Evolutionary conservation across 92 coral and sea anemone species (phyloP), one percentile per base, ranked within the genome.

Genomic region (Palythoa grandis): DNA sequence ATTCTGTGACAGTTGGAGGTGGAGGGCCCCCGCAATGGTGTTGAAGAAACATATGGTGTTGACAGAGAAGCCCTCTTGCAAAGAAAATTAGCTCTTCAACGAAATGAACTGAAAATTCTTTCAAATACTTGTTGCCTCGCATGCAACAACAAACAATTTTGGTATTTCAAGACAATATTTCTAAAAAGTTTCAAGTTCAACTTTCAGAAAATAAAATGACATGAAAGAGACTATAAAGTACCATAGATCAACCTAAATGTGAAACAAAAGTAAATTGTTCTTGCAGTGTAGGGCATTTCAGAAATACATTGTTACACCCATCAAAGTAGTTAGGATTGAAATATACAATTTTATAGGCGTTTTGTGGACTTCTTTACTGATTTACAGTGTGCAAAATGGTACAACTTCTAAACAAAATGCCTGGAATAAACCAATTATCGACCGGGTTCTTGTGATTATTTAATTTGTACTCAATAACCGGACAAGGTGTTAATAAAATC

Each of bases 31-130:
- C 85, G 54, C 74, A 67, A 23, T 47, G 72, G 52, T 9, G n/a
- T 39, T 11, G n/a, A 5, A 17, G 56, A 61, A 78, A 61, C 72
- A 38, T 57, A 48, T 29, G 38, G 85, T 15, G 85, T 68, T 80
- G 85, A 80, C 24, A 67, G 85, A 67, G 29, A 22, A 2, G 23
- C 22, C 39, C 74, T 80, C 85, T 43, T 67, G 85, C 85, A 80
- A 70, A 80, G 85, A 19, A 50, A 65, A 66, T 65, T 48, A 52
- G 35, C 47, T 57, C 58, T 79, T 58, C 16, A 25, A 7, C 52
- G 82, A 57, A 7, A 24, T n/a, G 23, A 67, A 67, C 61, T 47
- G 11, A 47, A 80, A 13, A 3, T 3, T 3, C 24, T 40, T 66
- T 40, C 40, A 23, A 47, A 47, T 35, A 20, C 37, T 6, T 80